A percentile compares a stretch with the other conserved stretches of the same genome.
These are phyloP conservation scores for Chamaetylas fuelleborni DNA, from an alignment of 2,113 vertebrate genomes.

Conservation along the genomic window DNA sequence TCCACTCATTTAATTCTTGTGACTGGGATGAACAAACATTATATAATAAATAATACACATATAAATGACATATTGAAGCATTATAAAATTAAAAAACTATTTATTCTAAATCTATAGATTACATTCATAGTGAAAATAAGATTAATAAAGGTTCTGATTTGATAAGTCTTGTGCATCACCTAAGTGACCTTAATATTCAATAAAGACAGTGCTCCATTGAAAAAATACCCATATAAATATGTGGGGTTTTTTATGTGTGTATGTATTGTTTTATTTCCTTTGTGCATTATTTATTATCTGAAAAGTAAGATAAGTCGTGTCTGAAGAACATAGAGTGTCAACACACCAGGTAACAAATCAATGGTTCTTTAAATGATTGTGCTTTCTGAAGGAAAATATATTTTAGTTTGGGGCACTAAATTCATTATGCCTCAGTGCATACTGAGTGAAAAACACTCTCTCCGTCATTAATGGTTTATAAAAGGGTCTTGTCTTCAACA, in stretches of 20 bases:
- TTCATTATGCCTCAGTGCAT: conserved; percentile 61
- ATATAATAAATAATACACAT: neutral
- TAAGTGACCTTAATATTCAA: neutral
- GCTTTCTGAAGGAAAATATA: conserved; percentile 45
- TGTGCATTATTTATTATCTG: conserved; percentile 57
- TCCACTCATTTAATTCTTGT: neutral
- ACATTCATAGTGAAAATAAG: neutral
- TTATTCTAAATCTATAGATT: neutral
- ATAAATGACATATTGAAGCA: neutral
- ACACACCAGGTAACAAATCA: conserved; percentile 58
- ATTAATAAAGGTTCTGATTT: conserved; percentile 19
- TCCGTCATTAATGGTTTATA: conserved; percentile 68
- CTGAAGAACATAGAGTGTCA: conserved; percentile 57
- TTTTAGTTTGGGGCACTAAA: conserved; percentile 56
- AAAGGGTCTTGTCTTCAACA: conserved; percentile 50
- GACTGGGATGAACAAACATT: neutral
- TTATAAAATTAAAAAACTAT: neutral
- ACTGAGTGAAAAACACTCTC: conserved; percentile 52
- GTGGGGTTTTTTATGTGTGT: neutral
- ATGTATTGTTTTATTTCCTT: neutral
- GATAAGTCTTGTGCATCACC: neutral
- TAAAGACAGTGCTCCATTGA: neutral
- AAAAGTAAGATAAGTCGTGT: conserved; percentile 29
- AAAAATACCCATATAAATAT: neutral
- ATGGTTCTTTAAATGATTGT: conserved; percentile 51